Conservation (phyloP, 2,888 invertebrate species). For the Prosapia bicincta region DNA sequence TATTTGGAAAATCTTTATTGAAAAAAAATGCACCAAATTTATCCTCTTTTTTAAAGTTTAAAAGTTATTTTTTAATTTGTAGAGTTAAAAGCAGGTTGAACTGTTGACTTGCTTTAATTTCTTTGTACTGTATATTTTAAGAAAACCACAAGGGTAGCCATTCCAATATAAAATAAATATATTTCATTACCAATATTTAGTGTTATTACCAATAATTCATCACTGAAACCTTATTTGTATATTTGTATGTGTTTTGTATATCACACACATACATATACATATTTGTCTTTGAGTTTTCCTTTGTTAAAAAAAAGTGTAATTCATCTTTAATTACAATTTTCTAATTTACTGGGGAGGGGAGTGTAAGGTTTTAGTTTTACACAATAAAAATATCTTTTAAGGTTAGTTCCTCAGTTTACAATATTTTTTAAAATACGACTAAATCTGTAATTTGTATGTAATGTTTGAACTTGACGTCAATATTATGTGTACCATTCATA, state of each 20-base stretch:
- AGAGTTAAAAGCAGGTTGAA: background rate
- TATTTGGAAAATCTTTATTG: background rate
- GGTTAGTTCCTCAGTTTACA: too few species aligned
- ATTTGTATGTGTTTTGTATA: too few species aligned
- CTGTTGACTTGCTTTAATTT: background rate
- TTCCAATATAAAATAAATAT: background rate
- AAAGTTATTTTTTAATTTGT: background rate
- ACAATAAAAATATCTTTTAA: too few species aligned
- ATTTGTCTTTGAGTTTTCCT: too few species aligned
- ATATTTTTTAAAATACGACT: background rate
- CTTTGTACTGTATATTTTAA: background rate
- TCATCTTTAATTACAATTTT: too few species aligned
- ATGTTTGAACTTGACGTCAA: background rate
- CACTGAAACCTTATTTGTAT: background rate
- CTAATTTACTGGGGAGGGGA: background rate
- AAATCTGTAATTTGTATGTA: background rate
- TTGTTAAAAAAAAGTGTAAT: background rate
- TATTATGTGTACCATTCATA: background rate
- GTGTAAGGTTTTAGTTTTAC: background rate
- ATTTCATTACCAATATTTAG: background rate
- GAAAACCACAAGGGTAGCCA: background rate
- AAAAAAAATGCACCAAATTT: background rate
- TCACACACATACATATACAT: too few species aligned
- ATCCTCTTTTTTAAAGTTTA: background rate
- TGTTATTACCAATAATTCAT: background rate